A percentile compares a stretch with the other conserved stretches of the same genome.
These are phyloP conservation scores for Diaperis boleti DNA, from an alignment of 2,888 invertebrate species.

Conservation along the genomic window DNA sequence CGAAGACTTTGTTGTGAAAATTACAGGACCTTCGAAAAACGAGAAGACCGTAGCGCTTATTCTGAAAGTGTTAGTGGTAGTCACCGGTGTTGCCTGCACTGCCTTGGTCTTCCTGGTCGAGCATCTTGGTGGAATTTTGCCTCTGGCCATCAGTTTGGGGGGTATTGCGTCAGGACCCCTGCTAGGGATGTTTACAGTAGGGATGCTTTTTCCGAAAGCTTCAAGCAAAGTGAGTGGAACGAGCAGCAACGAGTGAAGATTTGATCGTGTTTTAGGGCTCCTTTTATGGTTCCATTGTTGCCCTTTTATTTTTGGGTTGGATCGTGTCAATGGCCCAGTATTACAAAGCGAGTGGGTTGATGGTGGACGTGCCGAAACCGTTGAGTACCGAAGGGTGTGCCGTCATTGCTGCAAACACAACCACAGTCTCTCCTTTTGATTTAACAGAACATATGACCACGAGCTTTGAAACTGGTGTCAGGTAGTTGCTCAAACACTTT, in stretches of 20 bases:
- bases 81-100: constrained; percentile 79
- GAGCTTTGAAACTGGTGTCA: no score
- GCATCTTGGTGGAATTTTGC: constrained; percentile 63
- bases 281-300: constrained; percentile 55
- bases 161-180: constrained; percentile 66
- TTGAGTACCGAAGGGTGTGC: constrained; percentile 42
- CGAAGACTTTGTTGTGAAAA: constrained; percentile 73
- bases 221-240: constrained; percentile 69
- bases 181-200: constrained; percentile 75
- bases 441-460: neutral
- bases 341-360: constrained; percentile 42
- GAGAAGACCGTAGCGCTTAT: constrained; percentile 70
- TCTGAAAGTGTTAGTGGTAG: constrained; percentile 69
- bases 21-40: constrained; percentile 66
- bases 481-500: no score
- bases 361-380: constrained; percentile 41
- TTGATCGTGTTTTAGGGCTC: constrained; percentile 53
- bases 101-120: constrained; percentile 74
- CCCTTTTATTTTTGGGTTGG: constrained; percentile 55
- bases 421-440: neutral
- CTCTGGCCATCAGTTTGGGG: constrained; percentile 70
- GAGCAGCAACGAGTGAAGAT: neutral
- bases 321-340: constrained; percentile 55
- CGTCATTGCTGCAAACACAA: neutral
- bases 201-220: constrained; percentile 75